A percentile compares a stretch with the other conserved stretches of the same genome.
phyloP scores from a whole-genome alignment of 1,140 invertebrate species.

The Ladona fulva region DNA sequence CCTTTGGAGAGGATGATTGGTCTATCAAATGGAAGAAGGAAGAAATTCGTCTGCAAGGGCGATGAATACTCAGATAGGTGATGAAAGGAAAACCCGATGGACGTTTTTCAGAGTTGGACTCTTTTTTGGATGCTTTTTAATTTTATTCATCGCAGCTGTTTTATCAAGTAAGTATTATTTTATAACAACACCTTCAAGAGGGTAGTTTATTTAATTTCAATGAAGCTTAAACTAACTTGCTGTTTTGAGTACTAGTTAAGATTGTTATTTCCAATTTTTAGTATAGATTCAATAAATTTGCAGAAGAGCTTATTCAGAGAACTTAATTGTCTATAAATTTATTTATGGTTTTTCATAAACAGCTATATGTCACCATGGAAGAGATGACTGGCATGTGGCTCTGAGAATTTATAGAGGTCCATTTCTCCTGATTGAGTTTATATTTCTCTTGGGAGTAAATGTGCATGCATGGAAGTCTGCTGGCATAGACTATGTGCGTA shows the following conservation, averaged over 20 bases:
- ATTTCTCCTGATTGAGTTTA: slow-evolving; percentile 69
- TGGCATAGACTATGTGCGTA: slow-evolving; percentile 87
- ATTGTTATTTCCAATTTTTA: too few relatives aligned
- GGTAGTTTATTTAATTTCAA: too few relatives aligned
- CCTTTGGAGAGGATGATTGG: slow-evolving; percentile 76
- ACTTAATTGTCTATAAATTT: background rate
- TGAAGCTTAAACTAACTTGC: slow-evolving; percentile 13
- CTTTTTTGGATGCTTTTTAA: slow-evolving; percentile 69
- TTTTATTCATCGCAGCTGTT: slow-evolving; percentile 63
- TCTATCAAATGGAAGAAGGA: slow-evolving; percentile 75
- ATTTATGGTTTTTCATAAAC: slow-evolving; percentile 11
- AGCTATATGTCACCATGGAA: slow-evolving; percentile 23
- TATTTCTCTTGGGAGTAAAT: slow-evolving; percentile 83
- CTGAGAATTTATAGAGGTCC: slow-evolving; percentile 71
- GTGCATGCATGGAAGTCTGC: slow-evolving; percentile 75
- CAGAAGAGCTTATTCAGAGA: too few relatives aligned
- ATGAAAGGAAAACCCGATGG: slow-evolving; percentile 72
- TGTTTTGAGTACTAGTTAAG: slow-evolving; percentile 23
- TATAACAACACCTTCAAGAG: too few relatives aligned
- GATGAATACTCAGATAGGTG: slow-evolving; percentile 79
- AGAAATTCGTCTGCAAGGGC: slow-evolving; percentile 68
- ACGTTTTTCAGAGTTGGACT: slow-evolving; percentile 77
- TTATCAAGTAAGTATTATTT: slow-evolving; percentile 50
- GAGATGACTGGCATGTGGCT: slow-evolving; percentile 35
- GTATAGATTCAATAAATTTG: too few relatives aligned